phyloP scores from a whole-genome alignment of 2,797 vertebrate genomes.

The Oryzias dopingdopingensis region DNA sequence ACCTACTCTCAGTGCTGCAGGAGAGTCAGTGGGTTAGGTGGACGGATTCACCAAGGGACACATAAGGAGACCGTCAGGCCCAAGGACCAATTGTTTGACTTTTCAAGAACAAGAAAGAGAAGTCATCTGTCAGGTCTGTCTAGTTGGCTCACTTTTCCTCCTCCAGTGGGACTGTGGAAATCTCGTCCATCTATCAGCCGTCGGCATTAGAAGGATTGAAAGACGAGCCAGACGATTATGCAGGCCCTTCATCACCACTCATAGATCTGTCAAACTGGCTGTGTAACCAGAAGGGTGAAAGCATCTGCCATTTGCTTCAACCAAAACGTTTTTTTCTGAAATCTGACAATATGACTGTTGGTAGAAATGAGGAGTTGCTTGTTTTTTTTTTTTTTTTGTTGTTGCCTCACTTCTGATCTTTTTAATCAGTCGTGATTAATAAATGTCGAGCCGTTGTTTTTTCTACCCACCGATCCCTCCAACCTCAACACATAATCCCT shows the following conservation, averaged over 20 bases:
- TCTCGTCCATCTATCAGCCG: slow-evolving; percentile 24
- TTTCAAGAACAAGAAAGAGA: slow-evolving; percentile 19
- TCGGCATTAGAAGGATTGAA: slow-evolving; percentile 24
- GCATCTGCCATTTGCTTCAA: neutral
- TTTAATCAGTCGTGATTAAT: slow-evolving; percentile 8
- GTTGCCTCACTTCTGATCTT: neutral
- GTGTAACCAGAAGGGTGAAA: slow-evolving; percentile 11
- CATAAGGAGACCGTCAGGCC: slow-evolving; percentile 23
- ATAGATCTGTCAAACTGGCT: neutral
- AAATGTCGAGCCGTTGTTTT: slow-evolving; percentile 49
- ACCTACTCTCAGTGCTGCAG: slow-evolving; percentile 9
- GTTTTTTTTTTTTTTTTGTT: neutral
- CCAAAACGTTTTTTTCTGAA: neutral
- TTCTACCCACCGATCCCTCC: slow-evolving; percentile 28
- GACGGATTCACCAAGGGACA: slow-evolving; percentile 12
- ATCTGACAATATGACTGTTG: no score
- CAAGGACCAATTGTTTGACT: slow-evolving; percentile 22
- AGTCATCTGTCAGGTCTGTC: slow-evolving; percentile 16
- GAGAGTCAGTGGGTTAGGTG: slow-evolving; percentile 17
- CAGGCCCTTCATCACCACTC: slow-evolving; percentile 3
- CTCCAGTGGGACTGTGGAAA: slow-evolving; percentile 18
- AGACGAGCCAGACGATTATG: slow-evolving; percentile 15
- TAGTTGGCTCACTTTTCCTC: slow-evolving; percentile 13
- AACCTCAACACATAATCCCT: slow-evolving; percentile 16
- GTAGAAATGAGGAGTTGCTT: no score